phyloP scores from a whole-genome alignment of 1,140 invertebrate species.

The Diabrotica undecimpunctata region DNA sequence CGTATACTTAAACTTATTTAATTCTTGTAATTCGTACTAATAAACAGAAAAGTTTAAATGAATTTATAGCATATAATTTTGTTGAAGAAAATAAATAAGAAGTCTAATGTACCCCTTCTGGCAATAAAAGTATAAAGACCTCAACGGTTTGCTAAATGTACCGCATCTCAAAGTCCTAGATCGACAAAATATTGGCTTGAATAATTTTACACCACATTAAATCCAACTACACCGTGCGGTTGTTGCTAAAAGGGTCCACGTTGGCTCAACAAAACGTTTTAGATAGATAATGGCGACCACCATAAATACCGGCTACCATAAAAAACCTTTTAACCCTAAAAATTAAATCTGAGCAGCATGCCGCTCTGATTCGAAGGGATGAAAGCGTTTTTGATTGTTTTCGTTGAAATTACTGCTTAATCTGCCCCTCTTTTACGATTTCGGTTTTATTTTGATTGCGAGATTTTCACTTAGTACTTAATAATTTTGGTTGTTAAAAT shows the following conservation, averaged over 20 bases:
- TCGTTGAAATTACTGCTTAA: not conserved
- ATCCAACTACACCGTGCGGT: not conserved
- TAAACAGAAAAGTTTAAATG: no score
- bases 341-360: conserved; percentile 8
- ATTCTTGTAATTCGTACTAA: no score
- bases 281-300: conserved; percentile 6
- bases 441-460: not conserved
- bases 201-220: conserved; percentile 5
- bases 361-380: not conserved
- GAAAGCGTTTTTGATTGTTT: not conserved
- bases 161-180: no score
- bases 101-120: no score
- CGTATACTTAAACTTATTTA: no score
- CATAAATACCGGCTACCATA: not conserved
- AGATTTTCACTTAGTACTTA: not conserved
- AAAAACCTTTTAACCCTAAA: not conserved
- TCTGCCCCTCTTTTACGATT: not conserved
- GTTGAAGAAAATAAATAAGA: no score
- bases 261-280: conserved; percentile 3
- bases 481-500: not conserved
- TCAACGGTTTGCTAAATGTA: no score
- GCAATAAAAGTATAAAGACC: no score
- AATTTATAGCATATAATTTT: no score
- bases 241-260: not conserved
- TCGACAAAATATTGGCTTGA: not conserved